Evolutionary conservation across 2,113 vertebrate species (phyloP).

Genomic region (Grus americana): DNA sequence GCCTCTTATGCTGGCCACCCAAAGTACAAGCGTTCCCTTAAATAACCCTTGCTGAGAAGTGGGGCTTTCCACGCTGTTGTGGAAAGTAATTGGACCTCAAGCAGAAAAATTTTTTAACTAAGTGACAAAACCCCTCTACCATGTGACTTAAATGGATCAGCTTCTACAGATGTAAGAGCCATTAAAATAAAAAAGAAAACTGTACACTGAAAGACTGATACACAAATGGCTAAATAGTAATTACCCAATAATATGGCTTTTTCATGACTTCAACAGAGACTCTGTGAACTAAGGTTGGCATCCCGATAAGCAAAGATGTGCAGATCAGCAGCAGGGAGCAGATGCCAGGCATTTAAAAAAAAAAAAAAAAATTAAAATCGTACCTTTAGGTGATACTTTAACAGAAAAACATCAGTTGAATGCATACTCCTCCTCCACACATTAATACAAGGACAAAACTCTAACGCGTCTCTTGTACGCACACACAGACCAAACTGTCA

Average conservation of each 20-base stretch:
- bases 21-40: background rate
- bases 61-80: background rate
- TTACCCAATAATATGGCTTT: background rate
- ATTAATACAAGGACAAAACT: background rate
- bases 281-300: background rate
- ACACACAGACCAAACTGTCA: background rate
- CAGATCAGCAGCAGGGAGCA: background rate
- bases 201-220: background rate
- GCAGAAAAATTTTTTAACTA: background rate
- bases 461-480: background rate
- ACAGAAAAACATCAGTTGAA: background rate
- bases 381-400: background rate
- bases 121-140: background rate
- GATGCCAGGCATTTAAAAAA: background rate
- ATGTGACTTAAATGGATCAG: background rate
- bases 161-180: accelerated
- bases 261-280: background rate
- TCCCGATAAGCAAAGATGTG: background rate
- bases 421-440: background rate
- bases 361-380: background rate
- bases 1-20: background rate
- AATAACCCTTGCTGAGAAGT: background rate
- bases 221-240: background rate
- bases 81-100: background rate
- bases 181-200: background rate